Evolutionary conservation across 2,113 vertebrate species (phyloP).

Genomic region (Psophia crepitans): DNA sequence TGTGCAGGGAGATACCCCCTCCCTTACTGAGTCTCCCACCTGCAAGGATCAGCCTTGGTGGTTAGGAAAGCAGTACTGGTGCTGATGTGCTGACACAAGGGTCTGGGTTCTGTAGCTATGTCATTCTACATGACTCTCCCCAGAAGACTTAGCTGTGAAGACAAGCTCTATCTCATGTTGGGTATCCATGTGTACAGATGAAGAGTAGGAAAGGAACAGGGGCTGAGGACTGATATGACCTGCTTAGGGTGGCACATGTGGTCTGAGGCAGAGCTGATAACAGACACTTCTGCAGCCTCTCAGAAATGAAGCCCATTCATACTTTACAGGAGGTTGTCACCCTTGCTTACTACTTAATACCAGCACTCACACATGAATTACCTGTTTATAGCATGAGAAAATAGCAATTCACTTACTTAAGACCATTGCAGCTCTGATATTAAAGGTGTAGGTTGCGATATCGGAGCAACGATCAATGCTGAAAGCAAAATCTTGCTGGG

Average conservation of each 20-base stretch:
- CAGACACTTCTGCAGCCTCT: background rate
- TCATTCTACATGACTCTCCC: background rate
- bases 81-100: background rate
- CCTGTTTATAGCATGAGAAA: background rate
- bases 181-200: background rate
- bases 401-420: slow-evolving; percentile 69
- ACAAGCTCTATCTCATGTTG: background rate
- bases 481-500: slow-evolving; percentile 72
- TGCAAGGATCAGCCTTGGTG: background rate
- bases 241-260: background rate
- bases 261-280: background rate
- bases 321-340: background rate
- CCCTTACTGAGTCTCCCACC: background rate
- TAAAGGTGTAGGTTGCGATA: background rate
- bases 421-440: slow-evolving; percentile 50
- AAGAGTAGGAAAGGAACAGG: background rate
- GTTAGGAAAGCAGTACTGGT: background rate
- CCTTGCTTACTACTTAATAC: background rate
- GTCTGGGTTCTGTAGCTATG: background rate
- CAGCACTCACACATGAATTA: background rate
- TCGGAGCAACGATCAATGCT: slow-evolving; percentile 67
- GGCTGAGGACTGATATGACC: background rate
- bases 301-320: background rate
- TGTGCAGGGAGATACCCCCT: background rate
- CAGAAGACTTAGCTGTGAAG: background rate